A percentile compares a stretch with the other conserved stretches of the same genome.
phyloP scores from a whole-genome alignment of 2,797 vertebrate genomes.

The Muraenolepis orangiensis region DNA sequence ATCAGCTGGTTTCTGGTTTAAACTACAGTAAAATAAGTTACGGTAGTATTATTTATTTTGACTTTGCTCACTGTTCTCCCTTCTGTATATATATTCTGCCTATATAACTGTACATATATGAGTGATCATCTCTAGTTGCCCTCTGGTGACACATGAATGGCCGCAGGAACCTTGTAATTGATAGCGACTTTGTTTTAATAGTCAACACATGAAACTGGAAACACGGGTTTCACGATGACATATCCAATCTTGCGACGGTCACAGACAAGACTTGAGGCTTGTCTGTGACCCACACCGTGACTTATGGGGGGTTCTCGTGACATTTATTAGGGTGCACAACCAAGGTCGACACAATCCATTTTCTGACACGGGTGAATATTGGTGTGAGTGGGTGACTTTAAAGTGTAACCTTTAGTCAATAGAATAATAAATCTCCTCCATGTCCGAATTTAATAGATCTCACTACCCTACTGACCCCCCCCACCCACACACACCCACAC shows the following conservation, averaged over 20 bases:
- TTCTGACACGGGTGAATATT: conserved; percentile 32
- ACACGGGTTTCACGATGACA: background rate
- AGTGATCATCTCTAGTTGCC: background rate
- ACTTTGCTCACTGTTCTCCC: too few species aligned
- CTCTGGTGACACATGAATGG: background rate
- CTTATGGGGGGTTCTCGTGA: conserved; percentile 40
- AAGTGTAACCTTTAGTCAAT: conserved; percentile 43
- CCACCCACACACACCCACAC: conserved; percentile 17
- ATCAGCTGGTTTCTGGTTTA: background rate
- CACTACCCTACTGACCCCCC: background rate
- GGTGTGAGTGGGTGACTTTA: conserved; percentile 29
- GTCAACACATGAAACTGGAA: background rate
- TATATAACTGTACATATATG: too few species aligned
- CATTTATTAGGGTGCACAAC: conserved; percentile 30
- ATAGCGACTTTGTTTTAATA: background rate
- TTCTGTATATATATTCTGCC: too few species aligned
- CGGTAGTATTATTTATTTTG: too few species aligned
- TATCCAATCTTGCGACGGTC: too few species aligned
- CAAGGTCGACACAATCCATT: conserved; percentile 59
- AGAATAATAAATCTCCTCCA: conserved; percentile 46
- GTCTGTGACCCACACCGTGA: conserved; percentile 27
- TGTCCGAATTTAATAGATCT: background rate
- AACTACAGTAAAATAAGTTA: too few species aligned
- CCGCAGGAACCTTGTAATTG: background rate
- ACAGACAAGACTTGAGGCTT: conserved; percentile 20